A percentile compares a stretch with the other conserved stretches of the same genome.
Conservation (phyloP, 2,113 vertebrate species). For the Castor canadensis region DNA sequence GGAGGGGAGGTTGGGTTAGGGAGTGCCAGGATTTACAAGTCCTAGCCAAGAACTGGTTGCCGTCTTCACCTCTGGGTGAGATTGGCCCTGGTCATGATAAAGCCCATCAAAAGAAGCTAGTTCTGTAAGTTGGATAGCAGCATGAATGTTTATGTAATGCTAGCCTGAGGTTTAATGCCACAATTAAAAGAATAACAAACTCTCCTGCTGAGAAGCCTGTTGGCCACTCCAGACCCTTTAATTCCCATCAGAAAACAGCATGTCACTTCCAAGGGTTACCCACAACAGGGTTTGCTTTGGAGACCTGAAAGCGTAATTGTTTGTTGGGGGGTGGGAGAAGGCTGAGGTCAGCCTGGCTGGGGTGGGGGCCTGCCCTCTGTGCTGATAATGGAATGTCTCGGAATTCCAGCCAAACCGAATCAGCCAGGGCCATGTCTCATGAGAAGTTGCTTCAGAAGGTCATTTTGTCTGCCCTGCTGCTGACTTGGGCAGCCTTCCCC, state of each 20-base stretch:
- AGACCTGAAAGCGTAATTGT: constrained; percentile 43
- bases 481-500: constrained; percentile 60
- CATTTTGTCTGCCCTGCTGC: constrained; percentile 70
- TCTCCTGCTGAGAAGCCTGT: constrained; percentile 55
- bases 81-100: background rate
- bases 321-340: constrained; percentile 42
- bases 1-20: background rate
- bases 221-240: constrained; percentile 59
- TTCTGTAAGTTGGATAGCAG: constrained; percentile 35
- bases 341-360: constrained; percentile 65
- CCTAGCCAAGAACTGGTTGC: background rate
- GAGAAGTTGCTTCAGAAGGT: constrained; percentile 68
- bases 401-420: constrained; percentile 66
- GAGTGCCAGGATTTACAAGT: constrained; percentile 42
- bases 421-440: background rate
- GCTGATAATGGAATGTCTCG: constrained; percentile 65
- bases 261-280: constrained; percentile 51
- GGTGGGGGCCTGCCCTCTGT: constrained; percentile 50
- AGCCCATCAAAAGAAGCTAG: constrained; percentile 55
- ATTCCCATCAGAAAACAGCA: constrained; percentile 48
- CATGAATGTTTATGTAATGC: constrained; percentile 52
- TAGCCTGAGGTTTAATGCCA: constrained; percentile 66
- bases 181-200: constrained; percentile 55
- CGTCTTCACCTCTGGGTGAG: background rate
- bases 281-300: constrained; percentile 40